A percentile compares a stretch with the other conserved stretches of the same genome.
These are phyloP conservation scores for Leuciscus waleckii DNA, from an alignment of 2,797 vertebrate species.

Conservation along the genomic window DNA sequence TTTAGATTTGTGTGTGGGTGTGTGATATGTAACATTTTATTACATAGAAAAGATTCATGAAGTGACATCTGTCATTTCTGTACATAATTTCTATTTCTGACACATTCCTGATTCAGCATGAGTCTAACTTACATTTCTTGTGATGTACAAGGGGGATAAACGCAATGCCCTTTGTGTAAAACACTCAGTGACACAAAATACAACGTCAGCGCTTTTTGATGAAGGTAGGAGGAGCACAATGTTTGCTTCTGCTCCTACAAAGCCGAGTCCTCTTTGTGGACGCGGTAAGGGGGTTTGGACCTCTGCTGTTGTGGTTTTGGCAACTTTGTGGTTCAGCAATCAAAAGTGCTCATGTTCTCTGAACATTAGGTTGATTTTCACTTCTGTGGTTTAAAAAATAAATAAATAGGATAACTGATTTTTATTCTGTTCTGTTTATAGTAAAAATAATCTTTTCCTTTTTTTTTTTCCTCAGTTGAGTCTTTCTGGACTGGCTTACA, in stretches of 20 bases:
- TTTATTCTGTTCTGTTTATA: neutral
- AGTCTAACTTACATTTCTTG: constrained; percentile 16
- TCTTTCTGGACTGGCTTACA: neutral
- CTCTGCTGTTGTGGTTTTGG: constrained; percentile 42
- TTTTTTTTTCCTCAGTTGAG: neutral
- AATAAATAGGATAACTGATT: neutral
- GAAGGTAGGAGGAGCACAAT: constrained; percentile 42
- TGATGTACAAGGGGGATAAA: constrained; percentile 35
- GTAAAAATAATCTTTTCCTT: neutral
- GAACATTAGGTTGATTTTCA: constrained; percentile 30
- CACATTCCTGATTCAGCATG: neutral
- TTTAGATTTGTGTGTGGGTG: neutral
- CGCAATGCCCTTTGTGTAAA: constrained; percentile 40
- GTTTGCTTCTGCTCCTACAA: constrained; percentile 45
- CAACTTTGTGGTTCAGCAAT: constrained; percentile 45
- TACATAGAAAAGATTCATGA: neutral
- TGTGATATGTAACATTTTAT: neutral
- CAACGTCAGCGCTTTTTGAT: constrained; percentile 50
- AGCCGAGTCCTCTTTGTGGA: constrained; percentile 56
- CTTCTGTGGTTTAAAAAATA: constrained; percentile 14
- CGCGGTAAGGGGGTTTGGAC: constrained; percentile 21
- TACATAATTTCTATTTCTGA: neutral
- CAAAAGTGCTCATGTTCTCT: constrained; percentile 20
- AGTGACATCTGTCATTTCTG: neutral
- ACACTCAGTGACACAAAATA: constrained; percentile 45